Evolutionary conservation across 2,797 vertebrate genomes (phyloP).

Genomic region (Melanotaenia parkinsoni): DNA sequence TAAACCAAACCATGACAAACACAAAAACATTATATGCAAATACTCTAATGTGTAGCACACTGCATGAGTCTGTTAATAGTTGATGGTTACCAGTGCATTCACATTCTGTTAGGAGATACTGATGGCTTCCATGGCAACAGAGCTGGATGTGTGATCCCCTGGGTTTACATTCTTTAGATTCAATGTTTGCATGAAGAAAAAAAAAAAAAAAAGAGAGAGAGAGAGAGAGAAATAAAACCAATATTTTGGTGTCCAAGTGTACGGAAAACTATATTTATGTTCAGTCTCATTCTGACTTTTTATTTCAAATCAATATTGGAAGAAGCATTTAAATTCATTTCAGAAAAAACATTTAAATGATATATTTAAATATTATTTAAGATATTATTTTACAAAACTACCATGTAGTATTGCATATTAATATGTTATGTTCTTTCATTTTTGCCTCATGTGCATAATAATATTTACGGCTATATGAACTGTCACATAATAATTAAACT

Average conservation of each 20-base stretch:
- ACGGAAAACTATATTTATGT: neutral
- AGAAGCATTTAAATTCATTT: too few relatives aligned
- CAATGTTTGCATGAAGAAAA: too few relatives aligned
- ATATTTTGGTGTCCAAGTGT: too few relatives aligned
- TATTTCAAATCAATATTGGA: constrained; percentile 23
- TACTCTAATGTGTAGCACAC: constrained; percentile 15
- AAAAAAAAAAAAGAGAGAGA: too few relatives aligned
- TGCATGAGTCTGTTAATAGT: constrained; percentile 17
- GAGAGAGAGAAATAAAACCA: too few relatives aligned
- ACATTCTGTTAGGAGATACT: constrained; percentile 14
- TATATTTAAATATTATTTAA: too few relatives aligned
- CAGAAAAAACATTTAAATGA: too few relatives aligned
- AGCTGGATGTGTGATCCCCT: too few relatives aligned
- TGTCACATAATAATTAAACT: constrained; percentile 24
- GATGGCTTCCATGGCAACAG: too few relatives aligned
- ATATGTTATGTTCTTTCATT: constrained; percentile 5
- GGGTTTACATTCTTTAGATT: too few relatives aligned
- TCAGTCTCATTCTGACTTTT: constrained; percentile 1
- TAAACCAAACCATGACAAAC: neutral
- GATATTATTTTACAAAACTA: too few relatives aligned
- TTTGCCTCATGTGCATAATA: constrained; percentile 21
- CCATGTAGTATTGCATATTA: neutral
- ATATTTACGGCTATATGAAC: constrained; percentile 17
- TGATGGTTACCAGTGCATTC: constrained; percentile 18
- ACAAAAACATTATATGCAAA: neutral